Evolutionary conservation across 1,140 invertebrate species (phyloP).

Genomic region (Ganaspis sp.): DNA sequence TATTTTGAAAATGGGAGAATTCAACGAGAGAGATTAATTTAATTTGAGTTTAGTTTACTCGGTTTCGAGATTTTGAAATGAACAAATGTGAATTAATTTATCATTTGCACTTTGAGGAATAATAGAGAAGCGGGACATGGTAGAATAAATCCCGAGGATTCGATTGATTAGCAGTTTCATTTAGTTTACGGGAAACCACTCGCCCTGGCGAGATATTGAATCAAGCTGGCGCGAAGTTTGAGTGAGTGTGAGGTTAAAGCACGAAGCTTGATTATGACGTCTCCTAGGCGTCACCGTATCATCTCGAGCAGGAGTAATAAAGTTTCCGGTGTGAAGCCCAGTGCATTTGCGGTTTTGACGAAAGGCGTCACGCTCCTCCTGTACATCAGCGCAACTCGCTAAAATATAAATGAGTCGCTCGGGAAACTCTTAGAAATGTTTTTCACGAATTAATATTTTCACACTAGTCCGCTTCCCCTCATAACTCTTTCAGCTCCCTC

Average conservation of each 20-base stretch:
- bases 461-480: background rate
- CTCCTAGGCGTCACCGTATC: slow-evolving; percentile 22
- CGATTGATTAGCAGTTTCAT: slow-evolving; percentile 23
- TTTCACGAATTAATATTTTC: slow-evolving; percentile 29
- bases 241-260: background rate
- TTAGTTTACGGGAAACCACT: slow-evolving; percentile 16
- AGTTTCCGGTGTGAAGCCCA: slow-evolving; percentile 19
- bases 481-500: slow-evolving; percentile 2
- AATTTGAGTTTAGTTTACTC: too few species aligned
- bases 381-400: background rate
- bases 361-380: background rate
- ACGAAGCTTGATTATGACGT: slow-evolving; percentile 15
- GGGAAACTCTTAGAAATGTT: slow-evolving; percentile 30
- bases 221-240: slow-evolving; percentile 18
- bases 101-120: background rate
- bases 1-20: too few species aligned
- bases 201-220: slow-evolving; percentile 2
- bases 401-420: slow-evolving; percentile 27
- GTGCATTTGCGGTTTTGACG: slow-evolving; percentile 21
- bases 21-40: too few species aligned
- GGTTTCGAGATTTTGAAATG: background rate
- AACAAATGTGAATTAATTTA: background rate
- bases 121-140: background rate
- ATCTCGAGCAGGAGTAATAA: slow-evolving; percentile 17
- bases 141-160: background rate